These are phyloP conservation scores for Drosophila nigricruria DNA, from an alignment of 2,888 invertebrate species.

Conservation along the genomic window DNA sequence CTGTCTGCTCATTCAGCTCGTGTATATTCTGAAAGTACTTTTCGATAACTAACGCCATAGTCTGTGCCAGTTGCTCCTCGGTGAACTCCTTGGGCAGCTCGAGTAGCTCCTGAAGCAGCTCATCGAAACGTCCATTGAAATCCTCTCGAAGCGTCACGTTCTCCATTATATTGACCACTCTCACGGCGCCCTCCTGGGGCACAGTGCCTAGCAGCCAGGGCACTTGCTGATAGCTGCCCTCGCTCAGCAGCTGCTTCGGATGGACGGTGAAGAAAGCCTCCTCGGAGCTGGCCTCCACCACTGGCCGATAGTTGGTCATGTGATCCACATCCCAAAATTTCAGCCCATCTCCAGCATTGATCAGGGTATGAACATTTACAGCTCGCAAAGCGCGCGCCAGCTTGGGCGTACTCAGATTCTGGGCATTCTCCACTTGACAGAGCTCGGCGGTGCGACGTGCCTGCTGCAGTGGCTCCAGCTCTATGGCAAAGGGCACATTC, in stretches of 20 bases:
- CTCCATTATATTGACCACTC: constrained; percentile 84
- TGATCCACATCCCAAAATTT: constrained; percentile 87
- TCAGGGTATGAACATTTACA: constrained; percentile 83
- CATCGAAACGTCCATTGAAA: constrained; percentile 81
- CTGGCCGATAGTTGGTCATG: constrained; percentile 85
- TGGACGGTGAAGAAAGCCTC: constrained; percentile 86
- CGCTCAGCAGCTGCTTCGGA: constrained; percentile 84
- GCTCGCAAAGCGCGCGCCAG: constrained; percentile 85
- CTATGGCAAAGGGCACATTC: constrained; percentile 84
- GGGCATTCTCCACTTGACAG: constrained; percentile 83
- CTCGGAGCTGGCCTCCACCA: constrained; percentile 82
- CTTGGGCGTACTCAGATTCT: constrained; percentile 71
- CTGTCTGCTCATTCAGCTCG: constrained; percentile 71
- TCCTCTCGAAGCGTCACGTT: constrained; percentile 69
- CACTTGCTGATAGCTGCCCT: constrained; percentile 85
- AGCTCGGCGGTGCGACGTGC: constrained; percentile 84
- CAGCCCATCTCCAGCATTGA: constrained; percentile 85
- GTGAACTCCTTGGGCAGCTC: constrained; percentile 72
- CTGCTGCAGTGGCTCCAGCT: constrained; percentile 73
- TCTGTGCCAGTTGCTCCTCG: constrained; percentile 33
- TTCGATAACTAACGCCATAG: constrained; percentile 59
- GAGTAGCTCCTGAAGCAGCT: constrained; percentile 76
- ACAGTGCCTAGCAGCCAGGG: constrained; percentile 86
- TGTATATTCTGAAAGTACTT: constrained; percentile 78
- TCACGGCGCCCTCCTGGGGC: constrained; percentile 86